These are phyloP conservation scores for Tipula helvola DNA, from an alignment of 2,888 invertebrate genomes.

Conservation along the genomic window DNA sequence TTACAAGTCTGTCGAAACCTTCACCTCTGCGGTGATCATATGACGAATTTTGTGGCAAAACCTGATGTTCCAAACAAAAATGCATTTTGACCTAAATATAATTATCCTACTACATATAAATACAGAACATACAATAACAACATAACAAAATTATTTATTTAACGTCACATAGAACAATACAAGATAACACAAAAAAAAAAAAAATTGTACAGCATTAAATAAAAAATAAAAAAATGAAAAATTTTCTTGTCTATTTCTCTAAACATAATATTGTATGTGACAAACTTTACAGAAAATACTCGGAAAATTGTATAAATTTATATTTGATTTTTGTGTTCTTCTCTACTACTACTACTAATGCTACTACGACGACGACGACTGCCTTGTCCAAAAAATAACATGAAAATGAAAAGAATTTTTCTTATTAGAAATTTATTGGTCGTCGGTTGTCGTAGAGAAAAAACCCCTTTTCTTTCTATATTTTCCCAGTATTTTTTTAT, in stretches of 20 bases:
- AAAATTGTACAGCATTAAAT: not conserved
- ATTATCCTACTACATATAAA: not conserved
- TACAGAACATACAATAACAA: not conserved
- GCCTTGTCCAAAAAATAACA: not conserved
- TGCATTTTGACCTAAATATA: not conserved
- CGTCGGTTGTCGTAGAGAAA: not conserved
- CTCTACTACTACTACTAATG: not conserved
- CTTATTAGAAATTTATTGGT: slow-evolving; percentile 4
- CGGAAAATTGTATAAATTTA: slow-evolving; percentile 4
- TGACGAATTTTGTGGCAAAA: not conserved
- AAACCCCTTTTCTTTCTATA: not conserved
- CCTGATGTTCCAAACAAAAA: not conserved
- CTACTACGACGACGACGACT: not conserved
- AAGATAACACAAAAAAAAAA: not conserved
- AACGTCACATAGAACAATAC: not conserved
- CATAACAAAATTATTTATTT: not conserved
- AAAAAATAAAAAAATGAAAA: not conserved
- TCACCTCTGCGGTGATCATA: not conserved
- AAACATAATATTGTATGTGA: slow-evolving; percentile 4
- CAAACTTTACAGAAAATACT: not conserved
- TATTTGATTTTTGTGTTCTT: not conserved
- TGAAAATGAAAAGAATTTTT: not conserved
- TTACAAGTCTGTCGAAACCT: not conserved
- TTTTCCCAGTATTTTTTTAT: not conserved
- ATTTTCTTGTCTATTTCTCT: slow-evolving; percentile 4